These are phyloP conservation scores for Nycteola revayana DNA, from an alignment of 2,888 invertebrate species.

Conservation along the genomic window DNA sequence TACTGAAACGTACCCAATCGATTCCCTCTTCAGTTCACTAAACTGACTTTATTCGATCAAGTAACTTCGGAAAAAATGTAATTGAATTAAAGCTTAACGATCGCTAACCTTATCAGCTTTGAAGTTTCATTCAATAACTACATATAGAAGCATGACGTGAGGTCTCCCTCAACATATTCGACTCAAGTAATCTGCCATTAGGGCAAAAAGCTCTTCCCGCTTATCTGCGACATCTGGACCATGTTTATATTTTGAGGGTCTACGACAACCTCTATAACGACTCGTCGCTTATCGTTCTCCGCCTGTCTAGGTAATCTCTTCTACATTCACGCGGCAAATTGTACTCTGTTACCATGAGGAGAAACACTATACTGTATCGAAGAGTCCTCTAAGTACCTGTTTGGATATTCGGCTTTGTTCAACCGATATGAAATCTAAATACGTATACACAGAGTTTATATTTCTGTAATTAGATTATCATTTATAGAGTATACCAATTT, in stretches of 20 bases:
- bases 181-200: slow-evolving; percentile 76
- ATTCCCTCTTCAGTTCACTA: too few species aligned
- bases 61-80: too few species aligned
- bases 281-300: slow-evolving; percentile 69
- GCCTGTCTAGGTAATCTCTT: slow-evolving; percentile 71
- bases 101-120: slow-evolving; percentile 38
- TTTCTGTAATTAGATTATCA: slow-evolving; percentile 32
- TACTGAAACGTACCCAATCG: too few species aligned
- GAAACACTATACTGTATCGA: slow-evolving; percentile 43
- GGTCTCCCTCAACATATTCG: slow-evolving; percentile 54
- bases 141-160: slow-evolving; percentile 35
- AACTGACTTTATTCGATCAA: too few species aligned
- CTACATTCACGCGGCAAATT: slow-evolving; percentile 44
- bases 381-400: slow-evolving; percentile 40
- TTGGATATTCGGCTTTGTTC: slow-evolving; percentile 26
- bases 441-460: slow-evolving; percentile 39
- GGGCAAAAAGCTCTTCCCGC: slow-evolving; percentile 70
- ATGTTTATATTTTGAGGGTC: slow-evolving; percentile 79
- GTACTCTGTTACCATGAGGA: slow-evolving; percentile 40
- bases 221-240: slow-evolving; percentile 78
- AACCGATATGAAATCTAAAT: slow-evolving; percentile 47
- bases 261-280: slow-evolving; percentile 77
- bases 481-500: slow-evolving; percentile 11
- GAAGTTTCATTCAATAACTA: slow-evolving; percentile 58
- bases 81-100: neutral